These are phyloP conservation scores for Ctenicera cuprea DNA, from an alignment of 2,888 invertebrate species.

Conservation along the genomic window DNA sequence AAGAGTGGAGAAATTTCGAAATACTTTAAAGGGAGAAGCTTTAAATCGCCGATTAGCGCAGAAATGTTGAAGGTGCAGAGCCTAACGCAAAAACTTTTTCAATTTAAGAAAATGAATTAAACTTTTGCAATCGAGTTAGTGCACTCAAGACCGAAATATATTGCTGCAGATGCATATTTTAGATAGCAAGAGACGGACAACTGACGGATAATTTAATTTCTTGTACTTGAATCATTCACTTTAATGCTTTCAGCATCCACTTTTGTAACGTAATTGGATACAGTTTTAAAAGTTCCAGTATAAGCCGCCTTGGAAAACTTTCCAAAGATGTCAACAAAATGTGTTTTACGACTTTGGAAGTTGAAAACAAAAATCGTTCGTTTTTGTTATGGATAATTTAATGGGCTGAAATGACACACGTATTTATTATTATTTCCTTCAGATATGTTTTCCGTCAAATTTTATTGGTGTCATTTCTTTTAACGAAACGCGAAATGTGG, in stretches of 20 bases:
- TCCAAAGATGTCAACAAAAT: background rate
- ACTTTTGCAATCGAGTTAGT: slow-evolving; percentile 33
- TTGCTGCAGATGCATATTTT: slow-evolving; percentile 34
- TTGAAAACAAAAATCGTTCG: no score
- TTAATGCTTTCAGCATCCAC: background rate
- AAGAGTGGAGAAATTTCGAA: background rate
- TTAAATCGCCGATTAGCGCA: slow-evolving; percentile 12
- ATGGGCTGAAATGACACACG: background rate
- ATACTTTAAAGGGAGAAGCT: background rate
- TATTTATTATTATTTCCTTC: background rate
- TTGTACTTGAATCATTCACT: background rate
- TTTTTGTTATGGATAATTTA: no score
- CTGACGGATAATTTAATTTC: slow-evolving; percentile 13
- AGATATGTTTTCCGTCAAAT: background rate
- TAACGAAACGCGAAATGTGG: background rate
- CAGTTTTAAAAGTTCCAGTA: background rate
- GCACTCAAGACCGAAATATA: slow-evolving; percentile 19
- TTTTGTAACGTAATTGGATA: background rate
- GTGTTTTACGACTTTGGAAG: background rate
- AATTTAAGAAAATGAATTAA: slow-evolving; percentile 34
- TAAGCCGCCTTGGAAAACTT: background rate
- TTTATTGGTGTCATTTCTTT: background rate
- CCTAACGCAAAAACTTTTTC: slow-evolving; percentile 29
- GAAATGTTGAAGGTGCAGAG: slow-evolving; percentile 19
- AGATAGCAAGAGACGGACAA: slow-evolving; percentile 25